Evolutionary conservation across 2,113 vertebrate genomes (phyloP).

Genomic region (Ia io): DNA sequence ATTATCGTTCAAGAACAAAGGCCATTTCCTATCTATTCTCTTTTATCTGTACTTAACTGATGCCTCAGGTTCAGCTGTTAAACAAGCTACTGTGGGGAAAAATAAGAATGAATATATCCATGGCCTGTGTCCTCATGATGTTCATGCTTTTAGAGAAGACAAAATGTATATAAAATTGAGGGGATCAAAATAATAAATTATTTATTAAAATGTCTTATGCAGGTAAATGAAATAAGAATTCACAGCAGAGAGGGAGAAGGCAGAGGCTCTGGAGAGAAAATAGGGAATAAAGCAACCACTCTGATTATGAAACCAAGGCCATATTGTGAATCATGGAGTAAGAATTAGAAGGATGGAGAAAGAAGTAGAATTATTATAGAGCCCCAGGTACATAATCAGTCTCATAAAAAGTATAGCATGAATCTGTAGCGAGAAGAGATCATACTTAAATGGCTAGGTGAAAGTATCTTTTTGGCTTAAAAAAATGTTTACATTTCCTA

Average conservation of each 20-base stretch:
- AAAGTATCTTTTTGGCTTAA: background rate
- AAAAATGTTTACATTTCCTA: background rate
- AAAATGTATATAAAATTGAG: background rate
- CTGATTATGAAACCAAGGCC: background rate
- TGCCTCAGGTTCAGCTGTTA: background rate
- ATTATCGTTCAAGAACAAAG: background rate
- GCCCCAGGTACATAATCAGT: background rate
- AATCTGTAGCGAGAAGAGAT: background rate
- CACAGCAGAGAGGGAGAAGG: background rate
- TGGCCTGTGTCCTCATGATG: background rate
- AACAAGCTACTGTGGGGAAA: background rate
- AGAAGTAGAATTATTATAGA: background rate
- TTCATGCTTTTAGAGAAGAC: background rate
- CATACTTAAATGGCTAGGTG: background rate
- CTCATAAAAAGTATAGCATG: background rate
- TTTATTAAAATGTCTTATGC: background rate
- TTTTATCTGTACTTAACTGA: background rate
- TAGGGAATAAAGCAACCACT: background rate
- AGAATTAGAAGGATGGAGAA: background rate
- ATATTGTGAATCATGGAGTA: background rate
- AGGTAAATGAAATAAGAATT: background rate
- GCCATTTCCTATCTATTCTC: background rate
- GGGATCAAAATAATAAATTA: background rate
- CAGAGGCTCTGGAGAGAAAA: background rate
- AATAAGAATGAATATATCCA: background rate